These are phyloP conservation scores for Drosophila teissieri DNA, from an alignment of 1,140 invertebrate species.

Conservation along the genomic window DNA sequence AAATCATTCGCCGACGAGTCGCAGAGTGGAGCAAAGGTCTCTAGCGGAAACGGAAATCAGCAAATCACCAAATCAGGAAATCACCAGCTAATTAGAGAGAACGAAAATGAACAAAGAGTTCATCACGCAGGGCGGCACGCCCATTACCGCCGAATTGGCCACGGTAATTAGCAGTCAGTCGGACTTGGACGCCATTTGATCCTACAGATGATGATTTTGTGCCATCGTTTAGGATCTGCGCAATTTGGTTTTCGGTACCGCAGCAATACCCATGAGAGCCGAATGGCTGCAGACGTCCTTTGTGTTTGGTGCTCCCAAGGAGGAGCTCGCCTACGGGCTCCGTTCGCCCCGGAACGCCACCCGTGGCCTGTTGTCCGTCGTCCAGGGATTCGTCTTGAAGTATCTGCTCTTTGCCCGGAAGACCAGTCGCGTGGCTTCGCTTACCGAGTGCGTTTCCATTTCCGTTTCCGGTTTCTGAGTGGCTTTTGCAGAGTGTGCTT, in stretches of 20 bases:
- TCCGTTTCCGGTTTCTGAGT: slow-evolving; percentile 17
- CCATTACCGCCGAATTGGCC: slow-evolving; percentile 88
- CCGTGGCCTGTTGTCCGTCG: slow-evolving; percentile 87
- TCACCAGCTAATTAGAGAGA: slow-evolving; percentile 53
- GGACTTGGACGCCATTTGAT: slow-evolving; percentile 3
- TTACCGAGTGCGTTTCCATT: slow-evolving; percentile 58
- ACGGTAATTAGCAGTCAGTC: slow-evolving; percentile 85
- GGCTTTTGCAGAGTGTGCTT: neutral
- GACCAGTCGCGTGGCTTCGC: slow-evolving; percentile 42
- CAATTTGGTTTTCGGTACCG: slow-evolving; percentile 86
- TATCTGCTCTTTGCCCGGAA: slow-evolving; percentile 87
- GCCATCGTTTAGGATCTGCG: slow-evolving; percentile 85
- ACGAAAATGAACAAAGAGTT: slow-evolving; percentile 71
- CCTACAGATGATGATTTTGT: neutral
- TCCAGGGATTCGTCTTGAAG: slow-evolving; percentile 88
- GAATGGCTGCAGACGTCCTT: slow-evolving; percentile 88
- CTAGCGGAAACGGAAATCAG: slow-evolving; percentile 71
- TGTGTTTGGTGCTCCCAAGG: slow-evolving; percentile 85
- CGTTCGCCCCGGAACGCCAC: slow-evolving; percentile 87
- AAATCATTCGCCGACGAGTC: slow-evolving; percentile 71
- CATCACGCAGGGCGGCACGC: slow-evolving; percentile 86
- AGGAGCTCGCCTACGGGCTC: slow-evolving; percentile 86
- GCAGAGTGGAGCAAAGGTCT: slow-evolving; percentile 68
- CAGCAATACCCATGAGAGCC: slow-evolving; percentile 86
- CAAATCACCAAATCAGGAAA: slow-evolving; percentile 14